These are phyloP conservation scores for Ichneumoninae sp. DNA, from an alignment of 2,888 invertebrate species.

Conservation along the genomic window DNA sequence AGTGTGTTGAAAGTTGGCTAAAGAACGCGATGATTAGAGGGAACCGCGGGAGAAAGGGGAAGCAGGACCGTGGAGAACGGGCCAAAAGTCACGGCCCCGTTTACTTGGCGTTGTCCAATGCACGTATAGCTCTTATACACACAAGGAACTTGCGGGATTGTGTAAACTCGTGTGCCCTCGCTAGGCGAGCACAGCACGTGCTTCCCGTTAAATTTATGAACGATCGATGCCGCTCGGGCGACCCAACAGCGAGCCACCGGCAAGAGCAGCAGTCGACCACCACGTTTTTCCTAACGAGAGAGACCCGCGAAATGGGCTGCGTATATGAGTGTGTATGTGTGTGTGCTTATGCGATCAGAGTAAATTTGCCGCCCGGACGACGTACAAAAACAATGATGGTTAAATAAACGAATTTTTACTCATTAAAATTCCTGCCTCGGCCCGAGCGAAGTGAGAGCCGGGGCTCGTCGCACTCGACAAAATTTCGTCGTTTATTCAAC, in stretches of 20 bases:
- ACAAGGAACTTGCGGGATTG: slow-evolving; percentile 1
- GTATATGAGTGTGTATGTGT: background rate
- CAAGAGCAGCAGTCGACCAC: slow-evolving; percentile 24
- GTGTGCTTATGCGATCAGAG: slow-evolving; percentile 20
- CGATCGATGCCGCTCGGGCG: slow-evolving; percentile 65
- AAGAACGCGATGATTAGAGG: slow-evolving; percentile 8
- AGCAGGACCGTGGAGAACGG: background rate
- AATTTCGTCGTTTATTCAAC: slow-evolving; percentile 28
- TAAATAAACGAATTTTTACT: slow-evolving; percentile 59
- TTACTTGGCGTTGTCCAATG: slow-evolving; percentile 24
- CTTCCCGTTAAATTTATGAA: slow-evolving; percentile 70
- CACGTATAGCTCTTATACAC: background rate
- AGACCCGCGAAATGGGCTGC: slow-evolving; percentile 10
- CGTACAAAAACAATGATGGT: slow-evolving; percentile 56
- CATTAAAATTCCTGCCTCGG: slow-evolving; percentile 51
- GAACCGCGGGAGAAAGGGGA: background rate
- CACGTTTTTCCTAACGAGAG: slow-evolving; percentile 55
- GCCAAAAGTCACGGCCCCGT: slow-evolving; percentile 43
- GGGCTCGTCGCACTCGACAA: background rate
- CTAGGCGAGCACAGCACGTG: slow-evolving; percentile 28
- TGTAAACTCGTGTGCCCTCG: slow-evolving; percentile 19
- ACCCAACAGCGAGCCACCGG: slow-evolving; percentile 28
- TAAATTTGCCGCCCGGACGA: slow-evolving; percentile 49
- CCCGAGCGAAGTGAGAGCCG: background rate
- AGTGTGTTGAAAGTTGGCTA: background rate